phyloP scores from a whole-genome alignment of 2,888 invertebrate species.

The Agriopis aurantiaria region DNA sequence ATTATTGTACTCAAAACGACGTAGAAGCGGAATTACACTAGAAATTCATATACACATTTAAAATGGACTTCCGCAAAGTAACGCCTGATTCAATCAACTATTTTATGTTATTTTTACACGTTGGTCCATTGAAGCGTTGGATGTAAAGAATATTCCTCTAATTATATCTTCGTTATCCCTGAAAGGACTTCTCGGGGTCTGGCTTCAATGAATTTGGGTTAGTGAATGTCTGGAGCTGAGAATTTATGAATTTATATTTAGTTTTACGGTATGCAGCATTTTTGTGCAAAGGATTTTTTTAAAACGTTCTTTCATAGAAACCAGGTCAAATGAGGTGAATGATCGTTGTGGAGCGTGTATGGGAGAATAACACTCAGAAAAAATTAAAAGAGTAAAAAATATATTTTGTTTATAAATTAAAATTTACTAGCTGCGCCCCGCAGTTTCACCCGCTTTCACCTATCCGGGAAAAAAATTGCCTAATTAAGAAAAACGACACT shows the following conservation, averaged over 20 bases:
- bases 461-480: too few species aligned
- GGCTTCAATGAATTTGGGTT: slow-evolving; percentile 55
- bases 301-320: not conserved
- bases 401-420: not conserved
- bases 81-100: too few species aligned
- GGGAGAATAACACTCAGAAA: not conserved
- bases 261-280: slow-evolving; percentile 4
- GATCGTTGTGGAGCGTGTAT: slow-evolving; percentile 4
- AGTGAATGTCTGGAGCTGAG: slow-evolving; percentile 40
- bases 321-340: slow-evolving; percentile 25
- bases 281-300: not conserved
- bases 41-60: too few species aligned
- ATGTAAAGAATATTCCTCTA: slow-evolving; percentile 61
- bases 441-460: too few species aligned
- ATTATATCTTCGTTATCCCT: slow-evolving; percentile 60
- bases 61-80: too few species aligned
- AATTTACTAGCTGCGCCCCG: not conserved
- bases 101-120: slow-evolving; percentile 68
- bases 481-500: too few species aligned
- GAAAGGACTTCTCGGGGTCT: slow-evolving; percentile 46
- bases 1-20: too few species aligned
- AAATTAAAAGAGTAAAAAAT: not conserved
- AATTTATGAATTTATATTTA: slow-evolving; percentile 19
- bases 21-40: too few species aligned
- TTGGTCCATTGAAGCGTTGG: slow-evolving; percentile 61